Base-by-base conservation (phyloP, 2,113 vertebrate genomes). In the Aegypius monachus region DNA sequence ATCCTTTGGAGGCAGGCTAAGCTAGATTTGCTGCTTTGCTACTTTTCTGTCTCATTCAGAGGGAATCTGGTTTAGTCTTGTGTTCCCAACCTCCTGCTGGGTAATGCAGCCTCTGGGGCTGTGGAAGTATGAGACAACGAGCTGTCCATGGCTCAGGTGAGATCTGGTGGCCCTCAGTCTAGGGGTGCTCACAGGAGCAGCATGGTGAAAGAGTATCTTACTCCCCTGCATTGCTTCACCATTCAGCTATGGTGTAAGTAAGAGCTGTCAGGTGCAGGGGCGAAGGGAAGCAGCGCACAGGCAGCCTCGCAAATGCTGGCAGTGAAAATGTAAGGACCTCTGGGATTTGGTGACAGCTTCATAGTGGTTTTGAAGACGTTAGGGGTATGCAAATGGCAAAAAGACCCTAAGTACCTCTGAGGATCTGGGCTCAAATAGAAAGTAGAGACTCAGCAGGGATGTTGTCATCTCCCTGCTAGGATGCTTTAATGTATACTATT, bases 401-500 rank as follows among this genome's bases (percentile, higher is more conserved):
- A 68, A 94, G 56, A 65, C 34, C 73, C 58, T 90, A 85, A 94
- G 71, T 85, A 68, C 48, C 84, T 88, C 81, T 36, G 89, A 93
- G 84, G 62, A 85, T 68, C 36, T 7, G 11, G 53, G 43, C 81
- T 95, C 56, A 52, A 75, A 61, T 16, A 7, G 31, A 91, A 95
- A 58, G 90, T 90, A 94, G 84, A 93, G 86, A 79, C 90, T 90
- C 87, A 95, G 81, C 84, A 45, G 87, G 90, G 78, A 80, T 87
- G 78, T 93, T 96, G 93, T 92, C 95, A 86, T 95, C 48, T 90
- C 63, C 66, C 90, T 93, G 40, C 84, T 85, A 95, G 62, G 53
- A 43, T 94, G 87, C 71, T 94, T 96, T 95, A 95, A 93, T 45
- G 81, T 48, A 87, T 53, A 80, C 93, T n/a, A 88, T 93, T 93